Base-by-base conservation (phyloP, 2,113 vertebrate species). In the Lepus americanus region DNA sequence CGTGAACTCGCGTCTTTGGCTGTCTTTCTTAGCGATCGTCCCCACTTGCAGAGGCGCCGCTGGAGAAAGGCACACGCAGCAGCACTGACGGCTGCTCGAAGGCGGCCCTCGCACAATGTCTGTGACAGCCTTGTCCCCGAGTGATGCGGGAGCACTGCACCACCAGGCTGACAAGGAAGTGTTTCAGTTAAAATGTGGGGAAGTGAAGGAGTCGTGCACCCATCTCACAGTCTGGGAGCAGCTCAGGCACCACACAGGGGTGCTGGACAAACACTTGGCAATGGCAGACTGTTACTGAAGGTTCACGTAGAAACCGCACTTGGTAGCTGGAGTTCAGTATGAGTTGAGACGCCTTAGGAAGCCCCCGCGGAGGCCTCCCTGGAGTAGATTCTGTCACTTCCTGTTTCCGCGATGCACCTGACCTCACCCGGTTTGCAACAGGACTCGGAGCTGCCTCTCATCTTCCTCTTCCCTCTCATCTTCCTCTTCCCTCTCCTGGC, bases 221-320 rank as follows among this genome's bases (percentile, higher is more conserved):
- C 6, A 3, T 29, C 53, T 44, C 5, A 1, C 9, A 6, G 0
- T 23, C 44, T 44, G 44, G 44, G 44, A 44, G 44, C 44, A 6
- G 44, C 44, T 44, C 44, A 44, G 39, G 39, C 39, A 44, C 39
- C 39, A 44, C 39, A 44, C 8, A 9, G 27, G 27, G 64, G 1
- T 20, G 2, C 1, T 36, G 29, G 36, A 14, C 3, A 19, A 31
- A 1, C 4, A 11, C 29, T n/a, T 36, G 3, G 25, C 9, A n/a
- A 20, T 14, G 76, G 89, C n/a, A 6, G 7, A 7, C 44, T 8
- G 44, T 44, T 44, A 44, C 44, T 7, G 44, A 44, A 7, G 44
- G 44, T 31, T 20, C 12, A 3, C 4, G 2, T 11, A 25, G 14
- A 33, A 9, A 10, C 70, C 16, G 0, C 10, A 22, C n/a, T 22